A percentile compares a stretch with the other conserved stretches of the same genome.
phyloP scores from a whole-genome alignment of 1,140 invertebrate species.

The Panagrolaimus sp. region DNA sequence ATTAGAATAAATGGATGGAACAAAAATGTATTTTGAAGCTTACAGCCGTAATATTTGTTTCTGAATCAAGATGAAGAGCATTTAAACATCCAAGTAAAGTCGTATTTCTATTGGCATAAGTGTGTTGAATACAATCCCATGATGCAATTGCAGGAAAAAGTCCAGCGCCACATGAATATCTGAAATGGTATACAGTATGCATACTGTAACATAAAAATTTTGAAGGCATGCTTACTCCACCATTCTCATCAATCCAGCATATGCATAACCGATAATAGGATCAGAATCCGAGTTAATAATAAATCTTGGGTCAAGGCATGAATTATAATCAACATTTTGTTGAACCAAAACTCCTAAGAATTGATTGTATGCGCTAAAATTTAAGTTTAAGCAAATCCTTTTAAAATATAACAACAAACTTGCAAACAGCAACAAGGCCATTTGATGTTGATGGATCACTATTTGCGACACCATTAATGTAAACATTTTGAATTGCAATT shows the following conservation, averaged over 20 bases:
- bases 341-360: not conserved
- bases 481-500: slow-evolving; percentile 9
- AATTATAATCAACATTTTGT: slow-evolving; percentile 9
- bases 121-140: slow-evolving; percentile 2
- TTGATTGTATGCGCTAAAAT: slow-evolving; percentile 2
- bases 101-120: not conserved
- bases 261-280: slow-evolving; percentile 9
- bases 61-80: not conserved
- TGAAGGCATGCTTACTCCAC: too few relatives aligned
- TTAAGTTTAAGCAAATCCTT: not conserved
- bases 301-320: not conserved
- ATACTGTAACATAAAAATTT: too few relatives aligned
- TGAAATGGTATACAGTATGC: not conserved
- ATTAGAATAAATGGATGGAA: not conserved
- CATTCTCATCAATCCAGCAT: not conserved
- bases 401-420: not conserved
- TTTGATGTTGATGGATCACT: not conserved
- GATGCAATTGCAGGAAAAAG: not conserved
- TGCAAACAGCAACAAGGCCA: slow-evolving; percentile 6
- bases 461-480: not conserved
- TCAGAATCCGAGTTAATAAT: not conserved
- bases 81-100: not conserved
- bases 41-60: not conserved
- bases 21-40: not conserved
- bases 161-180: slow-evolving; percentile 5